Base-by-base conservation (phyloP, 2,888 invertebrate species). In the Beris morrisii region DNA sequence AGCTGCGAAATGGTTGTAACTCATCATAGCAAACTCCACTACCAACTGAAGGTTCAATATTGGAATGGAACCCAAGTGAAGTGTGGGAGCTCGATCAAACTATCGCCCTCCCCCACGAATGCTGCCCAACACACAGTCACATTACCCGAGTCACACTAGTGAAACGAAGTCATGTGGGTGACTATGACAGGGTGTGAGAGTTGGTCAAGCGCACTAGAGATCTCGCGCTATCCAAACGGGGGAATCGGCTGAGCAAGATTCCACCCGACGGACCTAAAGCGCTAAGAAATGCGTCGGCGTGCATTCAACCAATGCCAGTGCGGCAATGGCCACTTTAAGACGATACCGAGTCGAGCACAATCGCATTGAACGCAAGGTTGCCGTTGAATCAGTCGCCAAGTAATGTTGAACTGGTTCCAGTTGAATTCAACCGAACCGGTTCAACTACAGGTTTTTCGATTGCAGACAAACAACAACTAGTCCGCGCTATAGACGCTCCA, bases 251-350 rank as follows among this genome's bases (percentile, higher is more conserved):
- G 46, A 46, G 13, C 13, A 46, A 6, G 5, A 5, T 9, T 38
- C 38, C 9, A 5, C 4, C 5, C 7, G 38, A 38, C 7, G 7
- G 38, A 38, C 9, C 5, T 7, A 1, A 38, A 7, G 3, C 5
- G 9, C 5, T 38, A 38, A 38, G 5, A 38, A 38, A 38, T 66
- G 67, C 67, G 67, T 56, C 56, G 67, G 67, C 67, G 67, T 63
- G 45, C 31, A 7, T 15, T 38, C 30, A 57, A 15, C 69, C 69
- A 69, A 67, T 69, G 38, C 55, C 31, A 53, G 48, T 30, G 54
- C 44, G 64, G 65, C 69, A 69, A 69, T 69, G 69, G 69, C 69
- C 65, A 69, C 67, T 69, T 65, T 53, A 15, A 11, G 22, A 48
- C 43, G 15, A 7, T 38, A 7, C 5, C 7, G 53, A 53, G 30